Evolutionary conservation across 2,888 invertebrate genomes (phyloP).

Genomic region (Lepeophtheirus nordmannii): DNA sequence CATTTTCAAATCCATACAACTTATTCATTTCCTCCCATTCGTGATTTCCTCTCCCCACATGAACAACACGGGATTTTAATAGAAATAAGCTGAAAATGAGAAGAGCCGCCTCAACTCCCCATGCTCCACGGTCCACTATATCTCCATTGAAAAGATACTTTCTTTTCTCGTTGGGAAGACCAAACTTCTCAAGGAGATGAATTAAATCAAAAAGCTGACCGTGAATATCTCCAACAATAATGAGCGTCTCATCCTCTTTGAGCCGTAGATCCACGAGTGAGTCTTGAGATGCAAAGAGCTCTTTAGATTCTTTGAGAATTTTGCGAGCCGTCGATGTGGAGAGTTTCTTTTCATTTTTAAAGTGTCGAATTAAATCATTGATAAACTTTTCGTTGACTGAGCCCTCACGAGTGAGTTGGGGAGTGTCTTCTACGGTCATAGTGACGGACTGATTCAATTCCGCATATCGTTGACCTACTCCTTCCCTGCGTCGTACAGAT

Average conservation of each 20-base stretch:
- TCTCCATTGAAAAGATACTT: slow-evolving; percentile 13
- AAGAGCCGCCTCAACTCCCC: slow-evolving; percentile 7
- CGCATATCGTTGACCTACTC: too few relatives aligned
- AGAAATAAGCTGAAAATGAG: background rate
- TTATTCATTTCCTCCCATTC: slow-evolving; percentile 1
- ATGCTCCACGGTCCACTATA: background rate
- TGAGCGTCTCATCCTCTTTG: background rate
- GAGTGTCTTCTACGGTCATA: too few relatives aligned
- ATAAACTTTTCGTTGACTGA: background rate
- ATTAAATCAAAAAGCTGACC: background rate
- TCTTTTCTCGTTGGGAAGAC: background rate
- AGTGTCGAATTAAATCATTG: background rate
- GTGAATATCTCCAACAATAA: background rate
- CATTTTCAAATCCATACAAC: slow-evolving; percentile 7
- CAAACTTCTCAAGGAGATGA: background rate
- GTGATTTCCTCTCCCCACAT: background rate
- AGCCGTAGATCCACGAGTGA: slow-evolving; percentile 2
- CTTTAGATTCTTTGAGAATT: background rate
- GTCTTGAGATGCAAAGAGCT: background rate
- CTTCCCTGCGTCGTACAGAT: too few relatives aligned
- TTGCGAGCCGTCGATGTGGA: background rate
- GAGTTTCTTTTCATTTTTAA: background rate
- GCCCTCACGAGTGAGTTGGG: background rate
- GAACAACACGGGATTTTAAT: background rate
- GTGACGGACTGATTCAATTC: too few relatives aligned